Evolutionary conservation across 2,888 invertebrate species (phyloP).

Genomic region (Polyploca ridens): DNA sequence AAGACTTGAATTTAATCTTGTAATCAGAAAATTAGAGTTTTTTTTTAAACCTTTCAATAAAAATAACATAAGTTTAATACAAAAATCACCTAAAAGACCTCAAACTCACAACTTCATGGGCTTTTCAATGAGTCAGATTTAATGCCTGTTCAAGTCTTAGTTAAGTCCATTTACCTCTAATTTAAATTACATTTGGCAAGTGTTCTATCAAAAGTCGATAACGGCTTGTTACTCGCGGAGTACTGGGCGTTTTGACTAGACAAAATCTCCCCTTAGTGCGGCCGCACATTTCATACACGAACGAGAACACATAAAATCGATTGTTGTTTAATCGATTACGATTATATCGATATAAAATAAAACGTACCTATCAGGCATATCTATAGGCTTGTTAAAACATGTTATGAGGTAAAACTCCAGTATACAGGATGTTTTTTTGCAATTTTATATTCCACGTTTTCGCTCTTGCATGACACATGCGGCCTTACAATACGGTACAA

Average conservation of each 20-base stretch:
- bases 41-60: no score
- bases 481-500: neutral
- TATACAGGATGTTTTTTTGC: no score
- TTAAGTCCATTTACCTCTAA: neutral
- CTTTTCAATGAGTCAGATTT: no score
- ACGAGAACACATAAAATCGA: neutral
- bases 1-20: neutral
- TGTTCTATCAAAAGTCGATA: slow-evolving; percentile 10
- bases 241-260: slow-evolving; percentile 46
- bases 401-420: neutral
- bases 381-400: no score
- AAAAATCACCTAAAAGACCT: no score
- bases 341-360: neutral
- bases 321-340: neutral
- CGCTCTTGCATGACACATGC: neutral
- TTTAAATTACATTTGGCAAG: slow-evolving; percentile 25
- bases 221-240: neutral
- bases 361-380: neutral
- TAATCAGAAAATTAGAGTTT: neutral
- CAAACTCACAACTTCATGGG: no score
- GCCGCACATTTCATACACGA: slow-evolving; percentile 25
- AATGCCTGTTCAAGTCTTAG: neutral
- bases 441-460: no score
- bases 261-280: slow-evolving; percentile 21
- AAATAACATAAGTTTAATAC: no score